Conservation (phyloP, 1,140 invertebrate genomes). For the Drosophila micromelanica region DNA sequence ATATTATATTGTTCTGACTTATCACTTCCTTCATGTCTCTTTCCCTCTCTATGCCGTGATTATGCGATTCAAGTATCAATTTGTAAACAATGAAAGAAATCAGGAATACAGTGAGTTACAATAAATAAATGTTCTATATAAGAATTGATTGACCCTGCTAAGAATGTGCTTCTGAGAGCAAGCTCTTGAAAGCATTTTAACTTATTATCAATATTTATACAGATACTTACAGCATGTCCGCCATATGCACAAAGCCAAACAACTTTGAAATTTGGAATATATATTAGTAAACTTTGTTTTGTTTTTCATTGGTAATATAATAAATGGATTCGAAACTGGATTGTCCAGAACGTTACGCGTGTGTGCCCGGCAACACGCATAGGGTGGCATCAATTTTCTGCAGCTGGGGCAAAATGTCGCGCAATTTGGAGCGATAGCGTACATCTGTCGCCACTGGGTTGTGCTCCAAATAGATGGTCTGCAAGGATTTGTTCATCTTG, state of each 20-base stretch:
- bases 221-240: too few relatives aligned
- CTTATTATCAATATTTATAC: too few relatives aligned
- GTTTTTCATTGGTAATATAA: constrained; percentile 8
- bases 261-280: constrained; percentile 14
- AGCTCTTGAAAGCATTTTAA: too few relatives aligned
- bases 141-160: too few relatives aligned
- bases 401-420: constrained; percentile 93
- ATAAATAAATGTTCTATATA: neutral
- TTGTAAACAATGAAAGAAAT: neutral
- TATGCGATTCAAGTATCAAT: neutral
- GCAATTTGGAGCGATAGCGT: constrained; percentile 96
- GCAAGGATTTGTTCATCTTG: constrained; percentile 89
- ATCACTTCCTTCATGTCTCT: neutral
- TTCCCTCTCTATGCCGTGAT: neutral
- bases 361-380: constrained; percentile 86
- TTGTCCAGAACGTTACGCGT: constrained; percentile 24
- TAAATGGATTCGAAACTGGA: constrained; percentile 5
- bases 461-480: constrained; percentile 96
- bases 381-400: constrained; percentile 98
- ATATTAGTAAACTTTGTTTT: constrained; percentile 10
- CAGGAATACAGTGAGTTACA: neutral
- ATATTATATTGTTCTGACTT: neutral
- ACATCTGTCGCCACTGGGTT: constrained; percentile 95
- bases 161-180: too few relatives aligned
- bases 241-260: neutral